These are phyloP conservation scores for Calephelis perditalis DNA, from an alignment of 2,888 invertebrate species.

Conservation along the genomic window DNA sequence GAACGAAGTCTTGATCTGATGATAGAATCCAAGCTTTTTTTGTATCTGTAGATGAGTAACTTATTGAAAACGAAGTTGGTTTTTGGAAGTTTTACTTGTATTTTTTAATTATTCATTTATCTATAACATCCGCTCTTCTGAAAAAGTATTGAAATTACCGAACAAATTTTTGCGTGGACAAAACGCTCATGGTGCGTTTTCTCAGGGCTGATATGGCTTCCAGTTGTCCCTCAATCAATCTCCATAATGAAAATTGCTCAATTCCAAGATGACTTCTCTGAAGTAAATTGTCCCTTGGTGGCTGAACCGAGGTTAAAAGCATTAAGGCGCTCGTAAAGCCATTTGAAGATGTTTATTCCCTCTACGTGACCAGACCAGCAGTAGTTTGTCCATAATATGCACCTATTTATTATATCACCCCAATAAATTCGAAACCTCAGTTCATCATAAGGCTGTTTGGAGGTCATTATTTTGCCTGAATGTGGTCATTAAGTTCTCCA, in stretches of 20 bases:
- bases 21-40: too few relatives aligned
- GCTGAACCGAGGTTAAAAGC: conserved; percentile 28
- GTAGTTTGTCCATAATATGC: not conserved
- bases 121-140: too few relatives aligned
- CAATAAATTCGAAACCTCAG: not conserved
- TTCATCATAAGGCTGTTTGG: conserved; percentile 2
- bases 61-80: too few relatives aligned
- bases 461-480: not conserved
- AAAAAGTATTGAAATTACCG: too few relatives aligned
- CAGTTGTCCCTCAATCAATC: too few relatives aligned
- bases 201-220: too few relatives aligned
- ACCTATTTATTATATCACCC: conserved; percentile 10
- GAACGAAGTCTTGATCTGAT: too few relatives aligned
- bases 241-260: not conserved
- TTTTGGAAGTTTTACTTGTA: too few relatives aligned
- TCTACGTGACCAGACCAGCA: conserved; percentile 9
- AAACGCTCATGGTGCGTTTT: too few relatives aligned
- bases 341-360: conserved; percentile 15
- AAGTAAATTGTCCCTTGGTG: conserved; percentile 26
- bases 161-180: too few relatives aligned
- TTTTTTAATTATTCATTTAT: too few relatives aligned
- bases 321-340: conserved; percentile 23
- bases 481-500: not conserved
- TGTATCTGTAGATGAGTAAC: too few relatives aligned
- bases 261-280: conserved; percentile 15